phyloP scores from a whole-genome alignment of 2,113 vertebrate species.

The human region DNA sequence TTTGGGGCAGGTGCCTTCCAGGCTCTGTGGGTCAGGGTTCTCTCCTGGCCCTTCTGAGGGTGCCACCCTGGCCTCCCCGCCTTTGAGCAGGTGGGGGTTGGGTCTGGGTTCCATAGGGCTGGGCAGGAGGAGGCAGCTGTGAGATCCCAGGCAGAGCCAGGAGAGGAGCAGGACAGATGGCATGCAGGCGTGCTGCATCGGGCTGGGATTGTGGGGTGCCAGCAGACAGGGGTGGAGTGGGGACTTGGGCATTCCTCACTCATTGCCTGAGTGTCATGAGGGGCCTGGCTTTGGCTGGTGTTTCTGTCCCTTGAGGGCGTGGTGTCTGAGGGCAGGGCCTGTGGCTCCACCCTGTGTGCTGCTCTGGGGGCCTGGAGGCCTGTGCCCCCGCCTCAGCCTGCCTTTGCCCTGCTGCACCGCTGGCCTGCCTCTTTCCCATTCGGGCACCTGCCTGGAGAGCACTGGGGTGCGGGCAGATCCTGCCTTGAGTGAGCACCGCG shows the following conservation, averaged over 20 bases:
- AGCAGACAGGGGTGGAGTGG: rapidly evolving
- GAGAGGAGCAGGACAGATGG: too few relatives aligned
- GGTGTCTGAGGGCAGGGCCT: not conserved
- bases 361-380: not conserved
- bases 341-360: not conserved
- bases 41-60: not conserved
- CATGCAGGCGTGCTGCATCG: not conserved
- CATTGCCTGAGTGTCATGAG: rapidly evolving
- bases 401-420: not conserved
- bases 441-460: not conserved
- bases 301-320: not conserved
- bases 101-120: not conserved
- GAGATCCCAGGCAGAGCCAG: not conserved
- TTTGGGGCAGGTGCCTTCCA: not conserved
- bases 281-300: not conserved
- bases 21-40: not conserved
- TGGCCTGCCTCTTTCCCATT: not conserved
- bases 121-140: not conserved
- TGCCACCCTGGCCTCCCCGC: not conserved
- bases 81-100: not conserved
- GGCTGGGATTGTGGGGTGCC: not conserved
- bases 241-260: not conserved
- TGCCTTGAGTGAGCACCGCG: rapidly evolving
- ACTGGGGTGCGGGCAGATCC: not conserved
- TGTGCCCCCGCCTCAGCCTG: too few relatives aligned